phyloP scores from a whole-genome alignment of 2,888 invertebrate species.

The Melieria crassipennis region DNA sequence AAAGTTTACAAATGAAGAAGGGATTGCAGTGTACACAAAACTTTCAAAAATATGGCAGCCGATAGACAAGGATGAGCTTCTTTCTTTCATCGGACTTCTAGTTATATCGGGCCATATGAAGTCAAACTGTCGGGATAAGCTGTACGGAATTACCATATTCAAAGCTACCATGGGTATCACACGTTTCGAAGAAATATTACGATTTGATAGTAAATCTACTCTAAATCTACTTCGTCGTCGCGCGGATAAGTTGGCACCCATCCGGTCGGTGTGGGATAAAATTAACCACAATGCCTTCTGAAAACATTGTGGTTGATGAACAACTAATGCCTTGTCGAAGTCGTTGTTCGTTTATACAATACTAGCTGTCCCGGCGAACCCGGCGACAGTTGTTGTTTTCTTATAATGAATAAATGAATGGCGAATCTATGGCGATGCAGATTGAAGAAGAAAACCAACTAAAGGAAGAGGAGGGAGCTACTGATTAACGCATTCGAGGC shows the following conservation, averaged over 20 bases:
- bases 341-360: slow-evolving; percentile 4
- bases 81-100: slow-evolving; percentile 2
- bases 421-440: too few relatives aligned
- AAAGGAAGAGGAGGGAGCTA: too few relatives aligned
- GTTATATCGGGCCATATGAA: slow-evolving; percentile 11
- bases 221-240: neutral
- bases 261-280: neutral
- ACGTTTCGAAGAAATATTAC: slow-evolving; percentile 8
- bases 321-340: slow-evolving; percentile 3
- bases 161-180: slow-evolving; percentile 6
- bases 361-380: too few relatives aligned
- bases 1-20: slow-evolving; percentile 3
- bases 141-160: slow-evolving; percentile 1
- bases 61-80: slow-evolving; percentile 1
- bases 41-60: neutral
- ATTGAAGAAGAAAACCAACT: too few relatives aligned
- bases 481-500: too few relatives aligned
- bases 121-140: slow-evolving; percentile 5
- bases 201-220: slow-evolving; percentile 1
- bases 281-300: neutral
- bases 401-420: too few relatives aligned
- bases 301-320: slow-evolving; percentile 12
- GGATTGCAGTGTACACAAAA: neutral
- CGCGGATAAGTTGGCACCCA: neutral
- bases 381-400: too few relatives aligned